Conservation (phyloP, 2,888 invertebrate genomes). For the Phaonia tiefii region DNA sequence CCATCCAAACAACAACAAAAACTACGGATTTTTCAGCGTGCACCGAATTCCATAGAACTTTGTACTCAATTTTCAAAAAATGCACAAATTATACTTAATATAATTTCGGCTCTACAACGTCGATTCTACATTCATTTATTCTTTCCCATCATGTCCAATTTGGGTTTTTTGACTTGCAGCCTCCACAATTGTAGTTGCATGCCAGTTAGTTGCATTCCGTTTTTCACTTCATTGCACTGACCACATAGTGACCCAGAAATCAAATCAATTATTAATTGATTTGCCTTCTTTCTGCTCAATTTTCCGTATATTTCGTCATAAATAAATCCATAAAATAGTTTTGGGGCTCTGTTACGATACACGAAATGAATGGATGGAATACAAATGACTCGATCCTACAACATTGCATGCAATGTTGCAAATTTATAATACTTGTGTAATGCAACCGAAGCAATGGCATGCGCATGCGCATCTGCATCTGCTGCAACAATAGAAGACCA, state of each 20-base stretch:
- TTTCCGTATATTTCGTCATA: constrained; percentile 24
- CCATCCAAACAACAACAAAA: no score
- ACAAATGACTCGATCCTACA: not conserved
- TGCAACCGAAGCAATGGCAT: constrained; percentile 13
- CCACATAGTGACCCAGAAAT: constrained; percentile 52
- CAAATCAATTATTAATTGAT: constrained; percentile 57
- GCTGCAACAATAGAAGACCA: constrained; percentile 17
- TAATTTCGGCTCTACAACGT: no score
- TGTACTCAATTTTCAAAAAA: no score
- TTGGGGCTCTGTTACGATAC: not conserved
- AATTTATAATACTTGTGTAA: constrained; percentile 16
- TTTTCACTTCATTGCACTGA: constrained; percentile 18
- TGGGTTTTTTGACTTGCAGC: no score
- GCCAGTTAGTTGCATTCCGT: no score
- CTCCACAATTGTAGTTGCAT: no score
- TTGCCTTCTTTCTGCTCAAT: constrained; percentile 33
- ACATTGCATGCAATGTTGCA: constrained; percentile 31
- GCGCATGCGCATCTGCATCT: constrained; percentile 1
- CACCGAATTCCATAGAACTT: no score
- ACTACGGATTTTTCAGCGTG: no score
- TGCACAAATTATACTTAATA: no score
- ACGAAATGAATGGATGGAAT: not conserved
- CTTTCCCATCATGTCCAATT: no score
- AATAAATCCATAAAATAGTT: not conserved
- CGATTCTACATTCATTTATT: no score